Evolutionary conservation across 2,797 vertebrate genomes (phyloP), one percentile per base, ranked within the genome.

Genomic region (Sciaenops ocellatus): DNA sequence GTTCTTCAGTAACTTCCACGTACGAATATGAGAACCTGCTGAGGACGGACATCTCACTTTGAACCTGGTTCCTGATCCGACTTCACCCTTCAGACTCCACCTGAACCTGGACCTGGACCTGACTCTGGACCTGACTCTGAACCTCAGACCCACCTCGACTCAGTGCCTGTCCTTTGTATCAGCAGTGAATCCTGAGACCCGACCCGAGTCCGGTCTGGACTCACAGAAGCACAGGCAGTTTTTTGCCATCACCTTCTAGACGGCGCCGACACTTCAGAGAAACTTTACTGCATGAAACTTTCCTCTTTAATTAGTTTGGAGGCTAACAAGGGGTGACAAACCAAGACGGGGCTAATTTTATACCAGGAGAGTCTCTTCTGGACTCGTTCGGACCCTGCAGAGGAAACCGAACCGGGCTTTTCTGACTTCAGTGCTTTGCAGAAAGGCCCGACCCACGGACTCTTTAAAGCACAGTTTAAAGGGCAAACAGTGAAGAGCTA

Each of bases 1-100:
- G 13, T 44, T 70, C 81, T 92, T 34, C 93, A 99, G 98, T 94
- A 99, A 97, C 87, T 99, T 99, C 91, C 98, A 99, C 88, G 95
- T 99, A 94, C 95, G 98, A 89, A 98, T 99, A 94, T 99, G 94
- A 99, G 83, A 60, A 54, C 66, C 59, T 70, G 60, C 81, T 50
- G 80, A 82, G 66, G 70, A 63, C 52, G 57, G 73, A 84, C 1
- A 44, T 73, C 67, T 78, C 74, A 69, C 57, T 64, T 4, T 2
- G 51, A 81, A 26, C 22, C 51, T 4, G 15, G 64, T 74, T 62
- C 60, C 67, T 64, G 50, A 64, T 73, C 59, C 57, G 34, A 17
- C 34, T 47, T 12, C 26, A 5, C 30, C 67, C 46, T 50, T 42
- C 69, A 62, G 55, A 65, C 50, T 61, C 26, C 42, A 56, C 30